phyloP scores from a whole-genome alignment of 2,113 vertebrate genomes.

The Girardinichthys multiradiatus region DNA sequence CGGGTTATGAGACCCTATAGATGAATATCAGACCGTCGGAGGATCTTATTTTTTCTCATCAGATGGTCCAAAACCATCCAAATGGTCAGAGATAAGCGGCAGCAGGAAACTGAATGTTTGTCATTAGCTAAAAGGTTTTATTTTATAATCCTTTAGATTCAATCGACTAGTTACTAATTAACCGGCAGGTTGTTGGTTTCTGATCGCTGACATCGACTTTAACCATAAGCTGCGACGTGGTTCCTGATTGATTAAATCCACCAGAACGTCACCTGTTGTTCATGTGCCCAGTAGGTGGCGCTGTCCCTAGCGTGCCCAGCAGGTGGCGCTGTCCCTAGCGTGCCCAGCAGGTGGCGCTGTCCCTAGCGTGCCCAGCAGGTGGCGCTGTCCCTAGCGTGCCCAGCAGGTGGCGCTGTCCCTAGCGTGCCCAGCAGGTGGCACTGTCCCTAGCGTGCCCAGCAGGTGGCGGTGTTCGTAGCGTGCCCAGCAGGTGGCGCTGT shows the following conservation, averaged over 20 bases:
- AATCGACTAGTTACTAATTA: not conserved
- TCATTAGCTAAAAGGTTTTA: not conserved
- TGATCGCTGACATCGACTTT: too few relatives aligned
- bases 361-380: not conserved
- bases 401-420: not conserved
- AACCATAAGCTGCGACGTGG: too few relatives aligned
- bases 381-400: too few relatives aligned
- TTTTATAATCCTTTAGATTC: not conserved
- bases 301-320: too few relatives aligned
- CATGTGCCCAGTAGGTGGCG: not conserved
- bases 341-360: not conserved
- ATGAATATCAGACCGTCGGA: too few relatives aligned
- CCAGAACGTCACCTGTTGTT: not conserved
- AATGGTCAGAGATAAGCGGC: not conserved
- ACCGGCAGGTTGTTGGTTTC: not conserved
- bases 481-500: not conserved
- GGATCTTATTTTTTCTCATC: too few relatives aligned
- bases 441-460: too few relatives aligned
- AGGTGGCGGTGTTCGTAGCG: not conserved
- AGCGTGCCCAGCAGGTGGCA: not conserved
- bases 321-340: too few relatives aligned
- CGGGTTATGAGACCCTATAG: too few relatives aligned
- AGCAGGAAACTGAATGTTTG: not conserved
- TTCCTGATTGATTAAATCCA: too few relatives aligned
- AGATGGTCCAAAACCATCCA: too few relatives aligned